phyloP scores from a whole-genome alignment of 53 echinoderm and acorn worm species.

The Arbacia lixula region DNA sequence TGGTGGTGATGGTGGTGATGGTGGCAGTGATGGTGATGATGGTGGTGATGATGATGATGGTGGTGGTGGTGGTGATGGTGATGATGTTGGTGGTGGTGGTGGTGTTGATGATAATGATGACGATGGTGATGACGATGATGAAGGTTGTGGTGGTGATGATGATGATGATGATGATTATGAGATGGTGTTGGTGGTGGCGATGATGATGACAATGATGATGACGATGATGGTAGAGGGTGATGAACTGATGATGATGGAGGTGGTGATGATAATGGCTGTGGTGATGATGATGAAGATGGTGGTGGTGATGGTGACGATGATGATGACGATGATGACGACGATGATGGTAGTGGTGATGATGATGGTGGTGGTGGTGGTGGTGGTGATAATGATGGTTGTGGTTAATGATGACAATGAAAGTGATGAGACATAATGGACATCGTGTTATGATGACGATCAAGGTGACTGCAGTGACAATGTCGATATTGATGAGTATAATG shows the following conservation, averaged over 20 bases:
- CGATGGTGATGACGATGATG: not conserved
- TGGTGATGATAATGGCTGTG: not conserved
- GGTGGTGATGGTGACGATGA: not conserved
- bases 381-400: too few species aligned
- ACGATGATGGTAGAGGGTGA: not conserved
- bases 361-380: too few species aligned
- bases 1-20: not conserved
- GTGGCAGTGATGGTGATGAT: not conserved
- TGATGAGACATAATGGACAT: too few species aligned
- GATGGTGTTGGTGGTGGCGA: not conserved
- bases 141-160: not conserved
- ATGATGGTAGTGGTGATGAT: too few species aligned
- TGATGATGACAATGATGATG: conserved; percentile 2
- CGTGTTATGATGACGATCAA: too few species aligned
- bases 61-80: not conserved
- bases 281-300: not conserved
- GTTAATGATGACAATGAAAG: too few species aligned
- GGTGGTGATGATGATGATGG: not conserved
- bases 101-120: not conserved
- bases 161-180: not conserved
- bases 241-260: not conserved
- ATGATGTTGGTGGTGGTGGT: not conserved
- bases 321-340: not conserved
- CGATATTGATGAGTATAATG: too few species aligned
- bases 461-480: too few species aligned